Evolutionary conservation across 2,888 invertebrate species (phyloP).

Genomic region (Drosophila stalkeri): DNA sequence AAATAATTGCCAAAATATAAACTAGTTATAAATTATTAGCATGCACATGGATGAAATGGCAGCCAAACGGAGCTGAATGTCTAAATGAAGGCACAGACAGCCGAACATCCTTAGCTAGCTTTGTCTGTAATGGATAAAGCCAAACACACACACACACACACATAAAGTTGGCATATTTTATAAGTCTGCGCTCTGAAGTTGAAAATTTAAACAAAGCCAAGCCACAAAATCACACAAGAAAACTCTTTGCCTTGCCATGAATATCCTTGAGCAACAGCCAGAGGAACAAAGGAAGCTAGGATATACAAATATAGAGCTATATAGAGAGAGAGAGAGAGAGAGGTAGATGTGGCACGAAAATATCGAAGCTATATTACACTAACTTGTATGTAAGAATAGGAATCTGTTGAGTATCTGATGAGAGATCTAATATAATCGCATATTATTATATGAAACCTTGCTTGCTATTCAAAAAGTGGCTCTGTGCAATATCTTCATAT

Average conservation of each 20-base stretch:
- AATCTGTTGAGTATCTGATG: not conserved
- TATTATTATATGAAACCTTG: too few relatives aligned
- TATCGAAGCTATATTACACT: slow-evolving; percentile 44
- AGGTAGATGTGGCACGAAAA: not conserved
- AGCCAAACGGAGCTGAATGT: slow-evolving; percentile 65
- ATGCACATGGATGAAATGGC: slow-evolving; percentile 61
- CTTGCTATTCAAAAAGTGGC: too few relatives aligned
- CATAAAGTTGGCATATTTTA: slow-evolving; percentile 63
- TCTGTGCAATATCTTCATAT: too few relatives aligned
- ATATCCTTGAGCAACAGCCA: slow-evolving; percentile 52
- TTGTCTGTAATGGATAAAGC: slow-evolving; percentile 61
- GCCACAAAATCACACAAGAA: slow-evolving; percentile 58
- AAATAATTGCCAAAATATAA: slow-evolving; percentile 80
- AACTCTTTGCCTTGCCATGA: slow-evolving; percentile 42
- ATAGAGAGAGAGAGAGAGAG: not conserved
- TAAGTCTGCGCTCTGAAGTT: slow-evolving; percentile 57
- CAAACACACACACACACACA: slow-evolving; percentile 8
- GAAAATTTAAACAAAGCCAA: slow-evolving; percentile 74
- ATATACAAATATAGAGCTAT: not conserved
- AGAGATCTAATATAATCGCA: too few relatives aligned
- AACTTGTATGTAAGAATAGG: slow-evolving; percentile 4
- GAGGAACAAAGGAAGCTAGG: slow-evolving; percentile 8
- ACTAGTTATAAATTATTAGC: slow-evolving; percentile 79
- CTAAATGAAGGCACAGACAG: slow-evolving; percentile 56
- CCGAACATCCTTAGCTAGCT: slow-evolving; percentile 39